Conservation (phyloP, 1,140 invertebrate species). For the Brachionus koreanus region DNA sequence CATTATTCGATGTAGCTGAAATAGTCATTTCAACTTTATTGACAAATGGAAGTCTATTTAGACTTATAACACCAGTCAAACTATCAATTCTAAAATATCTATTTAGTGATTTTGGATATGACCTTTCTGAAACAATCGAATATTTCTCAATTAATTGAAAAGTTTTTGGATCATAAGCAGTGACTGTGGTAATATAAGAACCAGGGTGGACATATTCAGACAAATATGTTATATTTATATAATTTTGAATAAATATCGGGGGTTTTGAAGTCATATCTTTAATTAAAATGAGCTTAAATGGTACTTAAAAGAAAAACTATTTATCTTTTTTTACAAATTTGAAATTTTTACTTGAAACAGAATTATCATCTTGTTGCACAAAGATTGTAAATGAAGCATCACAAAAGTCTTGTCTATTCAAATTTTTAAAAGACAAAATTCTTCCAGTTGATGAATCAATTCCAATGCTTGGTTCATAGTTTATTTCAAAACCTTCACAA, state of each 20-base stretch:
- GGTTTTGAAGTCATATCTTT: background rate
- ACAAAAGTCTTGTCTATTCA: constrained; percentile 19
- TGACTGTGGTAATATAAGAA: constrained; percentile 7
- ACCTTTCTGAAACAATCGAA: constrained; percentile 11
- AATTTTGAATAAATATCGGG: background rate
- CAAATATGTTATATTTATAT: background rate
- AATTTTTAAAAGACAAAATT: background rate
- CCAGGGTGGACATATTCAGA: constrained; percentile 27
- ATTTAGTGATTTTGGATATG: background rate
- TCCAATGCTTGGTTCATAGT: constrained; percentile 25
- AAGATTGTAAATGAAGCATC: constrained; percentile 13
- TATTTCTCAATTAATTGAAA: constrained; percentile 23
- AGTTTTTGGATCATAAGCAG: constrained; percentile 10
- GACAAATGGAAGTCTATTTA: background rate
- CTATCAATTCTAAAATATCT: constrained; percentile 25
- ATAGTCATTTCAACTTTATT: background rate
- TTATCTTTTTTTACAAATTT: background rate
- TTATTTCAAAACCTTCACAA: constrained; percentile 17
- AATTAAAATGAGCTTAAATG: constrained; percentile 14
- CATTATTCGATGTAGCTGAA: constrained; percentile 7
- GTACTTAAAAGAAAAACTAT: background rate
- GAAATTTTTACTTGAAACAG: background rate
- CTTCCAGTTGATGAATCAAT: background rate
- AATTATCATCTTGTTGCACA: background rate
- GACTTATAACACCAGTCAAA: background rate